phyloP scores from a whole-genome alignment of 2,888 invertebrate species.

The Ceratothoa steindachneri region DNA sequence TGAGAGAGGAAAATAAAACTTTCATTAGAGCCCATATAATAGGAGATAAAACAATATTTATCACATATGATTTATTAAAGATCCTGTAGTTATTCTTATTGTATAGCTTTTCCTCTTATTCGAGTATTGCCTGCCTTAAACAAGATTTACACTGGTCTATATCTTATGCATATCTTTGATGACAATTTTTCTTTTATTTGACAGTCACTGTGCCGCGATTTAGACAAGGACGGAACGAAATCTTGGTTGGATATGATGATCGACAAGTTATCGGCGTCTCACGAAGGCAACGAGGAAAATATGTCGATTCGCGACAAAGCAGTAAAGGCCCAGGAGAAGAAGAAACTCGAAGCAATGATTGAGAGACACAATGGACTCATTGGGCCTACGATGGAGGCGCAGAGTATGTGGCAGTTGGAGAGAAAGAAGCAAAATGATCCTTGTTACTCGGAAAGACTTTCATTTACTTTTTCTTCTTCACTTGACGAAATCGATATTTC shows the following conservation, averaged over 20 bases:
- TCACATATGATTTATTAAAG: no score
- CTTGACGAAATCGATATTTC: not conserved
- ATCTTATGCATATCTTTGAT: no score
- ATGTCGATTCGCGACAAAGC: conserved; percentile 44
- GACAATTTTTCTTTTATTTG: no score
- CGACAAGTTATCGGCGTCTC: conserved; percentile 47
- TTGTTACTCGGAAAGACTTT: not conserved
- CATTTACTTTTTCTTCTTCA: not conserved
- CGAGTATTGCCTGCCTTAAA: no score
- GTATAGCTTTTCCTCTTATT: no score
- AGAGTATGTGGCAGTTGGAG: conserved; percentile 35
- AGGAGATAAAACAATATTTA: no score
- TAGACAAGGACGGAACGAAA: conserved; percentile 48
- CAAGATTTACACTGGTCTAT: no score
- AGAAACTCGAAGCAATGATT: conserved; percentile 46
- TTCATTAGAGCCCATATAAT: no score
- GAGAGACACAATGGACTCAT: conserved; percentile 47
- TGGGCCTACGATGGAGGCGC: conserved; percentile 47
- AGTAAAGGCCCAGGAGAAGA: conserved; percentile 47
- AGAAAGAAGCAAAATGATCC: no score
- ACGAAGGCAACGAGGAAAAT: conserved; percentile 42
- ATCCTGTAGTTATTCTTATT: no score
- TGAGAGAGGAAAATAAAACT: no score
- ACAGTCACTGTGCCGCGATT: conserved; percentile 48
- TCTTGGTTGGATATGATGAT: conserved; percentile 48